Percentiles rank a stretch among this genome's conserved stretches.
phyloP scores from a whole-genome alignment of 2,113 vertebrate genomes.

The Solea senegalensis region DNA sequence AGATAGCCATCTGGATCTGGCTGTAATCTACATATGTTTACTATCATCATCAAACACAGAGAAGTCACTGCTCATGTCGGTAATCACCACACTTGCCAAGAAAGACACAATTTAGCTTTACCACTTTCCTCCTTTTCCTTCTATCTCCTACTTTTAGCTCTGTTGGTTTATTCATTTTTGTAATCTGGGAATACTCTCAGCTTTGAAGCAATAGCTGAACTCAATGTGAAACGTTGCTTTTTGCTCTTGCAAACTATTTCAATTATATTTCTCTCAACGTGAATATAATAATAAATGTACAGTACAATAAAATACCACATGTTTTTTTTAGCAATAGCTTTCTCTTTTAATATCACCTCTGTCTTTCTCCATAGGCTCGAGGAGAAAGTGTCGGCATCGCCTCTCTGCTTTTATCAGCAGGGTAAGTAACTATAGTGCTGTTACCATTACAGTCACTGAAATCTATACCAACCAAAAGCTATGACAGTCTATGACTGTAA shows the following conservation, averaged over 20 bases:
- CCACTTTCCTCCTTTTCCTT: constrained; percentile 6
- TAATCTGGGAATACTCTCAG: constrained; percentile 8
- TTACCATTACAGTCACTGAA: constrained; percentile 9
- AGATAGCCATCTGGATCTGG: constrained; percentile 51
- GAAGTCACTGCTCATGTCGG: constrained; percentile 41
- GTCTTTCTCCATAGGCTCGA: constrained; percentile 81
- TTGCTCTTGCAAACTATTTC: not conserved
- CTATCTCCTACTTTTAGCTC: not conserved
- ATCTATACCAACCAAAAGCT: constrained; percentile 24
- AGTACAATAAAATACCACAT: not conserved
- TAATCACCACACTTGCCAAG: constrained; percentile 17
- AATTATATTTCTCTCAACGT: not conserved
- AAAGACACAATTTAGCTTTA: constrained; percentile 11
- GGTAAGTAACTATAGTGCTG: constrained; percentile 67
- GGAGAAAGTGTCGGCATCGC: constrained; percentile 82
- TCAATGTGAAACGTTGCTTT: not conserved
- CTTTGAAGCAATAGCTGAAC: constrained; percentile 8
- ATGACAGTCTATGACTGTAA: constrained; percentile 11
- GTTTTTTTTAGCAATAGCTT: not conserved
- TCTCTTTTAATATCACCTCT: constrained; percentile 27
- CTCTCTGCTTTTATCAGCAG: constrained; percentile 80
- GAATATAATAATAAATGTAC: not conserved
- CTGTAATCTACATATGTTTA: constrained; percentile 44
- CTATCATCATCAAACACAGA: constrained; percentile 38
- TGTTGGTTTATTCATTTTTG: constrained; percentile 14